These are phyloP conservation scores for Lucinisca nassula DNA, from an alignment of 2,888 invertebrate genomes.

Conservation along the genomic window DNA sequence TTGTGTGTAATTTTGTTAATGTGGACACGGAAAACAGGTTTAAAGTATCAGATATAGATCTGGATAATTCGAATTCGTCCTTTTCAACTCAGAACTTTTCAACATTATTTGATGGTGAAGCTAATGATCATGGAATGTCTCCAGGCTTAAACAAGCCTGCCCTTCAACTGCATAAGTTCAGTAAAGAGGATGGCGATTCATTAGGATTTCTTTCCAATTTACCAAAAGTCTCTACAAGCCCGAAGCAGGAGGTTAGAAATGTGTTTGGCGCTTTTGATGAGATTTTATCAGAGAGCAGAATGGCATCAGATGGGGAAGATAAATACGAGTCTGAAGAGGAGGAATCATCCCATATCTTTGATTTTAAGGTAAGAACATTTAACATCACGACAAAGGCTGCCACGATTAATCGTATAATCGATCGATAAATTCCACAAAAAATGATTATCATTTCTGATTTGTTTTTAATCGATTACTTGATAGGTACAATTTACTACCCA, in stretches of 20 bases:
- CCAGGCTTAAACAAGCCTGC: slow-evolving; percentile 54
- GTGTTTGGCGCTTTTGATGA: slow-evolving; percentile 68
- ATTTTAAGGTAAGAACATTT: background rate
- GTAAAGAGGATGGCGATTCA: background rate
- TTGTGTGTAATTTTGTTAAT: slow-evolving; percentile 1
- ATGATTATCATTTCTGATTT: too few species aligned
- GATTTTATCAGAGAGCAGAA: slow-evolving; percentile 33
- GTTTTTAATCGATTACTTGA: too few species aligned
- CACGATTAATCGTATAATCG: too few species aligned
- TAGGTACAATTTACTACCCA: too few species aligned
- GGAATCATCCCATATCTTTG: background rate
- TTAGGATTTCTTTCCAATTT: slow-evolving; percentile 7
- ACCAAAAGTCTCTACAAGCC: background rate
- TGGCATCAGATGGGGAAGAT: background rate
- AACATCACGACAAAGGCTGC: too few species aligned
- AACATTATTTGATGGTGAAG: slow-evolving; percentile 48
- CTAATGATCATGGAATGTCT: slow-evolving; percentile 55
- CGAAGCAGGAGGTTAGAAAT: slow-evolving; percentile 33
- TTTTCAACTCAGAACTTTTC: slow-evolving; percentile 26
- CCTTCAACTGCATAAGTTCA: slow-evolving; percentile 36
- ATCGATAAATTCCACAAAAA: too few species aligned
- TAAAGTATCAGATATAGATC: slow-evolving; percentile 3
- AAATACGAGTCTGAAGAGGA: background rate
- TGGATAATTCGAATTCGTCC: slow-evolving; percentile 35
- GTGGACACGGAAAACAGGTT: background rate